Evolutionary conservation across 2,113 vertebrate genomes (phyloP).

Genomic region (Pampusana beccarii): DNA sequence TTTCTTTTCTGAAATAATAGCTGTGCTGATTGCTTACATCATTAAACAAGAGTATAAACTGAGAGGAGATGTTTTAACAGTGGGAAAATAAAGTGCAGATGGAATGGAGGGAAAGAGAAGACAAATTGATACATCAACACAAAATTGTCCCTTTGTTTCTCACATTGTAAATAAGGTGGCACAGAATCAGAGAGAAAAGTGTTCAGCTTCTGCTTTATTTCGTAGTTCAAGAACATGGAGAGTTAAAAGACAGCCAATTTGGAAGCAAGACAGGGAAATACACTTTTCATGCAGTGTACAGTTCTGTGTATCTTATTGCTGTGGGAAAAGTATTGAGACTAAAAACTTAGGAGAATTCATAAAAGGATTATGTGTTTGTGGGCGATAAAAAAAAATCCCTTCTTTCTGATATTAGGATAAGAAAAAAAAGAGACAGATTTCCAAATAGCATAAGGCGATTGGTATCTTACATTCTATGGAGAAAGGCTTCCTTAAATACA

Average conservation of each 20-base stretch:
- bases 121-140: background rate
- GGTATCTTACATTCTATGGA: background rate
- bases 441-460: background rate
- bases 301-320: background rate
- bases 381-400: background rate
- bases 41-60: background rate
- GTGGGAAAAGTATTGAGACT: background rate
- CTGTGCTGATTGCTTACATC: background rate
- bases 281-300: background rate
- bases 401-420: background rate
- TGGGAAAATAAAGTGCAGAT: background rate
- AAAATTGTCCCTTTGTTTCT: background rate
- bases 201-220: background rate
- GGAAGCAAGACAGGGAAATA: background rate
- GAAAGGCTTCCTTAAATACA: background rate
- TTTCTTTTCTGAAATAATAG: slow-evolving; percentile 16
- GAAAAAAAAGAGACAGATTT: background rate
- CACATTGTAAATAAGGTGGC: background rate
- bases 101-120: background rate
- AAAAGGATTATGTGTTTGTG: background rate
- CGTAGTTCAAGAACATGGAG: background rate
- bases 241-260: background rate
- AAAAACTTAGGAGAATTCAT: background rate
- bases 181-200: background rate
- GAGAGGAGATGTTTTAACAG: background rate